Evolutionary conservation across 2,888 invertebrate species (phyloP), one percentile per base, ranked within the genome.

Genomic region (Netelia melanura): DNA sequence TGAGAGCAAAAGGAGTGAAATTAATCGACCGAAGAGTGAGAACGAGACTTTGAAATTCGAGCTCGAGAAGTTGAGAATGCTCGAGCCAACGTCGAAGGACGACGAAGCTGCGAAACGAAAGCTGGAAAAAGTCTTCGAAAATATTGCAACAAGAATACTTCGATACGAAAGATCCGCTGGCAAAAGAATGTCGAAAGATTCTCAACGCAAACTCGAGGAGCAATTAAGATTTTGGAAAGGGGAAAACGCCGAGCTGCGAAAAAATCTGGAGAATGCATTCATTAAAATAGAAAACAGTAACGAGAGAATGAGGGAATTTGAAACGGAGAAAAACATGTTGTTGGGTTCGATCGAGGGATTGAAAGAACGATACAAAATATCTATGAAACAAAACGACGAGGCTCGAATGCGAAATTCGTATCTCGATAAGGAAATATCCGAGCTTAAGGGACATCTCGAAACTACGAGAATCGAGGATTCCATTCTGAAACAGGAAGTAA

Each of bases 1-100:
- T 3, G 78, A 10, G 48, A 48, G 81, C 44, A 76, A 74, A 64
- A 79, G 58, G 44, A 14, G n/a, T 43, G 86, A 86, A 48, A 52
- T 75, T 58, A 67, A 67, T 44, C 81, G 61, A 17, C 48, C 68
- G 61, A 75, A 23, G 3, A 38, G 65, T 1, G 88, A 84, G 52
- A 89, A 88, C 68, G 86, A 88, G 21, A 77, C 86, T 64, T 72
- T 88, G 71, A 89, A 81, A 68, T 68, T 83, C 54, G 87, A 90
- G 56, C 43, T 89, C 43, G 68, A 82, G 6, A 86, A 86, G 64
- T 74, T 84, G 79, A 86, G 52, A 25, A 76, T 67, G 6, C 79
- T 81, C 25, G 88, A 83, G 17, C 58, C 82, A 6, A 75, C 74
- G 21, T 21, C 72, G 2, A 38, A 38, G 38, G 85, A 76, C 23